Conservation (phyloP, 2,888 invertebrate genomes). For the Drosophila longiperda region DNA sequence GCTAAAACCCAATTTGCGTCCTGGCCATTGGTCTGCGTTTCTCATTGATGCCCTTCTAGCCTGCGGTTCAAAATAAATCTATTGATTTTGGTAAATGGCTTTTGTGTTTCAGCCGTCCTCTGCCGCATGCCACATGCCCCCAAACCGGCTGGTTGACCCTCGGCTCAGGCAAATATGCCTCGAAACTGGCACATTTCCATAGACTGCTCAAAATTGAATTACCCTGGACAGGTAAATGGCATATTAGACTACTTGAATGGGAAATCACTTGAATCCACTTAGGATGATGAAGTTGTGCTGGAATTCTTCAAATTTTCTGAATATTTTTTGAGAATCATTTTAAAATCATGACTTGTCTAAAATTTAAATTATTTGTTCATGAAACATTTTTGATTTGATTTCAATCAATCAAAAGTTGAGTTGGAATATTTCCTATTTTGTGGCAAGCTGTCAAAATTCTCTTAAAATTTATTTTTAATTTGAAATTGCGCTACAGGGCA, state of each 20-base stretch:
- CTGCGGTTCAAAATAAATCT: slow-evolving; percentile 74
- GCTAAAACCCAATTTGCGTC: slow-evolving; percentile 35
- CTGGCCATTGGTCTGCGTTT: slow-evolving; percentile 17
- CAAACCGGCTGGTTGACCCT: not conserved
- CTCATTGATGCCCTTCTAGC: slow-evolving; percentile 25
- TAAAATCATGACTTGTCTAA: not conserved
- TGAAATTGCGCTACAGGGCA: slow-evolving; percentile 10
- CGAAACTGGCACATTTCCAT: slow-evolving; percentile 55
- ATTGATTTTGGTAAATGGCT: slow-evolving; percentile 76
- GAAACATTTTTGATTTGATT: not conserved
- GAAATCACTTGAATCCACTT: slow-evolving; percentile 1
- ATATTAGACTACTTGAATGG: slow-evolving; percentile 7
- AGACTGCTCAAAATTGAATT: slow-evolving; percentile 34
- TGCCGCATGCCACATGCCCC: not conserved
- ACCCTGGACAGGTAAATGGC: slow-evolving; percentile 12
- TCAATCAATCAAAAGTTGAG: not conserved
- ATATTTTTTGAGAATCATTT: not conserved
- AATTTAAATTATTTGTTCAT: not conserved
- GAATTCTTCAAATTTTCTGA: not conserved
- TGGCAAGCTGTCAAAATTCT: not conserved
- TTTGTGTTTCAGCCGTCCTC: slow-evolving; percentile 43
- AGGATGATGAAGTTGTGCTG: not conserved
- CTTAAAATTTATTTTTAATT: not conserved
- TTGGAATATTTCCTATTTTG: not conserved
- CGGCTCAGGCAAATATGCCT: slow-evolving; percentile 36